These are phyloP conservation scores for Pachyseris speciosa DNA, from an alignment of 64 coral and sea anemone genomes.

Conservation along the genomic window DNA sequence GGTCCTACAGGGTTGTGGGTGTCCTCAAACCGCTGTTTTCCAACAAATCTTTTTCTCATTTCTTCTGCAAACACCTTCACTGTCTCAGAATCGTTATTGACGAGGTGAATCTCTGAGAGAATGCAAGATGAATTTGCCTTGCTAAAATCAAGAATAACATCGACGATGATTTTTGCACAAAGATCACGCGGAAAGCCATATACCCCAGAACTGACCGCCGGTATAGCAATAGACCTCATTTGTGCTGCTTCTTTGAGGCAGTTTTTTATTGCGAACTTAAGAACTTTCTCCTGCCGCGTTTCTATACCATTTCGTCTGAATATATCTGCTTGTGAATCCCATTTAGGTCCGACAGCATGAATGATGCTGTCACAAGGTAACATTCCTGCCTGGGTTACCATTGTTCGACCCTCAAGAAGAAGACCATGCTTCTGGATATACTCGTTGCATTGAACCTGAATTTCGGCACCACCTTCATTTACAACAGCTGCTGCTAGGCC, in stretches of 20 bases:
- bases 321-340: background rate
- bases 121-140: background rate
- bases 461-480: constrained; percentile 35
- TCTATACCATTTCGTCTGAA: background rate
- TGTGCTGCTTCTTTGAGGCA: constrained; percentile 55
- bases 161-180: constrained; percentile 45
- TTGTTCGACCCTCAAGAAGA: constrained; percentile 38
- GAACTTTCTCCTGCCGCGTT: background rate
- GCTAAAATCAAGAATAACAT: constrained; percentile 52
- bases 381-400: constrained; percentile 33
- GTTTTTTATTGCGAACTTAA: constrained; percentile 17
- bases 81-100: constrained; percentile 38
- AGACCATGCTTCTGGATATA: background rate
- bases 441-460: constrained; percentile 55
- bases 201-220: constrained; percentile 66
- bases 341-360: constrained; percentile 68
- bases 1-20: too few relatives aligned
- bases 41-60: constrained; percentile 37
- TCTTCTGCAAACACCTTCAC: constrained; percentile 30
- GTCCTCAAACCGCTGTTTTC: background rate
- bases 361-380: constrained; percentile 63
- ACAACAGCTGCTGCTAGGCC: constrained; percentile 58
- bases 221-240: constrained; percentile 62
- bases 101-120: constrained; percentile 49
- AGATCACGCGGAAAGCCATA: constrained; percentile 53